Percentiles rank a stretch among this genome's conserved stretches.
Conservation (phyloP, 1,140 invertebrate genomes). For the Agrilus planipennis region DNA sequence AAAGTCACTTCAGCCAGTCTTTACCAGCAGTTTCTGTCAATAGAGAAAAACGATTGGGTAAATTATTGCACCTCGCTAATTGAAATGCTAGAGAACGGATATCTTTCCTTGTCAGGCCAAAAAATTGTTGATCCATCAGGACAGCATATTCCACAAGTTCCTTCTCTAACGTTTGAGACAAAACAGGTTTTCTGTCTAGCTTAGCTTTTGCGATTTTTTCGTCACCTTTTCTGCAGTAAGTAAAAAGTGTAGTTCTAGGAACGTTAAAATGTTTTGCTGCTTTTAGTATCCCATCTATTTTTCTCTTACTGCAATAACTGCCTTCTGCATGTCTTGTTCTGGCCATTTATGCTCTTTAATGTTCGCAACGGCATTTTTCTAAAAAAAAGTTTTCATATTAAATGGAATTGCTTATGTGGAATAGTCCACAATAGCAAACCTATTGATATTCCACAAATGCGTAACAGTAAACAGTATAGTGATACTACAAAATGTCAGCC, state of each 20-base stretch:
- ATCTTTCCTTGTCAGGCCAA: constrained; percentile 8
- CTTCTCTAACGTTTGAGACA: constrained; percentile 1
- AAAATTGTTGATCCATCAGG: constrained; percentile 4
- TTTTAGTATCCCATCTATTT: constrained; percentile 4
- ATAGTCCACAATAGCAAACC: too few relatives aligned
- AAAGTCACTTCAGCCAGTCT: constrained; percentile 35
- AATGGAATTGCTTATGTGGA: too few relatives aligned
- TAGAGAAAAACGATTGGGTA: constrained; percentile 7
- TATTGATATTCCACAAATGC: too few relatives aligned
- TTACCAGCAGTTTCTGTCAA: constrained; percentile 1
- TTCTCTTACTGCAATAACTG: constrained; percentile 2
- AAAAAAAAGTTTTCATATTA: too few relatives aligned
- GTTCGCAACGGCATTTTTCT: too few relatives aligned
- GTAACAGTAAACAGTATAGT: too few relatives aligned
- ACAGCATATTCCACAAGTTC: constrained; percentile 6
- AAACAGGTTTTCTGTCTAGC: background rate
- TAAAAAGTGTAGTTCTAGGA: constrained; percentile 4
- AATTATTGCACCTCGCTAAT: constrained; percentile 4
- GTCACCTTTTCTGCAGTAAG: background rate
- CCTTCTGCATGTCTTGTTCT: constrained; percentile 3
- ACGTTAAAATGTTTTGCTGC: constrained; percentile 4
- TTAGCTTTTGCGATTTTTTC: background rate
- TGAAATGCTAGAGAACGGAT: constrained; percentile 10
- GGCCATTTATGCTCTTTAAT: too few relatives aligned
- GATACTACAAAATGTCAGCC: too few relatives aligned